Conservation (phyloP, 2,113 vertebrate species). For the Pseudopodoces humilis region DNA sequence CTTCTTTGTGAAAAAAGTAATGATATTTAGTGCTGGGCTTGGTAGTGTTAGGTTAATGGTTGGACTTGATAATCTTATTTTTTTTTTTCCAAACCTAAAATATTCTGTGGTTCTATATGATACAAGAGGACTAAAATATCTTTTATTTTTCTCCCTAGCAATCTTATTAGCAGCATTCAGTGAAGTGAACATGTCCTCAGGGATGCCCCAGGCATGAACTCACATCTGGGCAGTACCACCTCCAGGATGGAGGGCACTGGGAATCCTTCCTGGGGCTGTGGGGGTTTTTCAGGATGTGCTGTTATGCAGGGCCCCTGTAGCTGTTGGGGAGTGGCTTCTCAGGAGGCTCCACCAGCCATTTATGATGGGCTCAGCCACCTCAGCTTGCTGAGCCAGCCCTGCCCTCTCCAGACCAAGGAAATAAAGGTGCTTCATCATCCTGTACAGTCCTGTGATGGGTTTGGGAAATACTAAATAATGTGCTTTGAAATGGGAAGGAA, state of each 20-base stretch:
- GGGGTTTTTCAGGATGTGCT: not conserved
- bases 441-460: not conserved
- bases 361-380: not conserved
- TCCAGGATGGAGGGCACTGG: not conserved
- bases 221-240: not conserved
- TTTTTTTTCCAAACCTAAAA: not conserved
- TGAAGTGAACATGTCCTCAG: not conserved
- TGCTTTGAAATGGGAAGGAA: not conserved
- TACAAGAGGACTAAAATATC: not conserved
- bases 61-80: not conserved
- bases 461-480: not conserved
- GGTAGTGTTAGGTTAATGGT: not conserved
- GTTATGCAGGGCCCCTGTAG: not conserved
- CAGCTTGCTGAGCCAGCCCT: not conserved
- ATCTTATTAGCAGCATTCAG: not conserved
- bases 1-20: not conserved
- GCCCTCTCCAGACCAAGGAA: not conserved
- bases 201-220: not conserved
- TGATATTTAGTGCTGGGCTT: not conserved
- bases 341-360: not conserved
- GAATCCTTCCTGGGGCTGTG: not conserved
- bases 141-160: accelerated
- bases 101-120: not conserved
- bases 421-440: no score
- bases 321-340: not conserved